A percentile compares a stretch with the other conserved stretches of the same genome.
Conservation (phyloP, 2,113 vertebrate species). For the Micromys minutus region DNA sequence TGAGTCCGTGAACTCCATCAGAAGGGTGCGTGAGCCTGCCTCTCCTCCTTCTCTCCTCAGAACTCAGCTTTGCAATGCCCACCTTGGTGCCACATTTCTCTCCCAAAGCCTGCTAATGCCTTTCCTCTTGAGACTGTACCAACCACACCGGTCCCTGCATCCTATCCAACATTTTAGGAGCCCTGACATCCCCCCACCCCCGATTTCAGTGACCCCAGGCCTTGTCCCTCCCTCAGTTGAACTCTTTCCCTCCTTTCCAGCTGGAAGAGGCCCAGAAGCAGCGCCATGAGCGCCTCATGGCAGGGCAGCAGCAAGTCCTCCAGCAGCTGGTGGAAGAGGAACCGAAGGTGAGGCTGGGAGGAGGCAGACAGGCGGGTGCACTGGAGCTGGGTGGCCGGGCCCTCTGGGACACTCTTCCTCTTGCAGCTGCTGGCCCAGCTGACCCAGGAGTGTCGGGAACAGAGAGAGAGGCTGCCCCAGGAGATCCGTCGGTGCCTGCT, state of each 20-base stretch:
- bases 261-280: constrained; percentile 91
- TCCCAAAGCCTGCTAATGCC: neutral
- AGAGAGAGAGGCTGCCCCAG: constrained; percentile 83
- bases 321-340: constrained; percentile 88
- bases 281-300: constrained; percentile 87
- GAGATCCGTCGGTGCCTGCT: constrained; percentile 89
- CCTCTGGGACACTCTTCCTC: neutral
- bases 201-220: neutral
- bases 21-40: constrained; percentile 85
- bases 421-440: constrained; percentile 85
- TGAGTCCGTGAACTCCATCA: constrained; percentile 89
- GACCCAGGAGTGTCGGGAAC: constrained; percentile 84
- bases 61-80: neutral
- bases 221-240: neutral
- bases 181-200: too few relatives aligned
- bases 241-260: constrained; percentile 71
- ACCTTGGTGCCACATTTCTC: neutral
- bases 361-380: accelerated
- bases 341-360: constrained; percentile 83
- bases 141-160: neutral
- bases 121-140: neutral
- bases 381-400: accelerated
- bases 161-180: neutral
- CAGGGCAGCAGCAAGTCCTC: constrained; percentile 86
- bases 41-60: neutral